Base-by-base conservation (phyloP, 2,888 invertebrate species). In the Agapostemon virescens region DNA sequence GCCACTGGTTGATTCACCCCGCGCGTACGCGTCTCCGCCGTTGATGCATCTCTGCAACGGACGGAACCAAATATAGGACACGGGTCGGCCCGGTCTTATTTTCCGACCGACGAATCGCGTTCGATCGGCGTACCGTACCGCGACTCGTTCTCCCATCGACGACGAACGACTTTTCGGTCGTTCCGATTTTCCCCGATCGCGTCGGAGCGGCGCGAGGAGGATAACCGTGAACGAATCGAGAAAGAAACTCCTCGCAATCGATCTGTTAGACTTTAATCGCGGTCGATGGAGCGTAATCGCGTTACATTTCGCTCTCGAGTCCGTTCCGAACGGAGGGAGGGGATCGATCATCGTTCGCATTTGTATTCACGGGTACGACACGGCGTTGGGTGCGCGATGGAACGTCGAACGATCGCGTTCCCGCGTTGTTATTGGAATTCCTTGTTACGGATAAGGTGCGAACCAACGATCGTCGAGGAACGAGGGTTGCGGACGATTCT, bases 1-100 rank as follows among this genome's bases (percentile, higher is more conserved):
- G 69, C 82, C 78, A 77, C 82, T 74, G 67, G 83, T 77, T 76
- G 79, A 83, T 78, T 83, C 83, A 74, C 49, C 69, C 67, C 42
- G 61, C 64, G 40, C 45, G 49, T 20, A 61, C 33, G 33, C 77
- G 71, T 74, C 70, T 64, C 55, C 15, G 71, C 71, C 36, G 82
- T 49, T 78, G 75, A 82, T 77, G 72, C 82, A 69, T 78, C 77
- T 77, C 75, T 77, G 72, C 80, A 74, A 58, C 73, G 58, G 69
- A 76, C 73, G 52, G 23, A 17, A 63, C 71, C 73, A 79, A 83
- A 83, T 74, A 76, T 73, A 83, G 80, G 76, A 78, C 75, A 67
- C 67, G 11, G 42, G 69, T 9, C 58, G 71, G 30, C 69, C 75
- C 55, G 55, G 15, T 84, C 36, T 63, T 36, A n/a, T 78, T 84